Evolutionary conservation across 2,888 invertebrate genomes (phyloP).

Genomic region (Hemicrepidius hirtus): DNA sequence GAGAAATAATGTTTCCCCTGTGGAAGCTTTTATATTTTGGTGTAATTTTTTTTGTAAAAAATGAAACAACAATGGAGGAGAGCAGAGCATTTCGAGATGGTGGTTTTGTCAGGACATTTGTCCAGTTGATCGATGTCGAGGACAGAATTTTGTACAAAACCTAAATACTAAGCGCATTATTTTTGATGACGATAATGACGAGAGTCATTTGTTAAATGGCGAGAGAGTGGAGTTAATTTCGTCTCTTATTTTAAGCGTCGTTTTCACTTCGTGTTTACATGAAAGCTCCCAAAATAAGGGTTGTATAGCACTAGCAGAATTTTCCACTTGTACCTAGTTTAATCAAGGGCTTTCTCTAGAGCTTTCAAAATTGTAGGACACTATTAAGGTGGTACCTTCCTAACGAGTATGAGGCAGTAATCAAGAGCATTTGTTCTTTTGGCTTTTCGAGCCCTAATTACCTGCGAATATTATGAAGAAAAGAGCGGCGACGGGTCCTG

Average conservation of each 20-base stretch:
- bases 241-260: slow-evolving; percentile 28
- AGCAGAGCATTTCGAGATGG: slow-evolving; percentile 2
- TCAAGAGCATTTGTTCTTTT: slow-evolving; percentile 20
- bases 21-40: neutral
- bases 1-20: neutral
- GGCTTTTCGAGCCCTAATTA: slow-evolving; percentile 40
- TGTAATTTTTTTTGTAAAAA: neutral
- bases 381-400: slow-evolving; percentile 6
- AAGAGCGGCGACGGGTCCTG: too few species aligned
- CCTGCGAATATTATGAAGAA: slow-evolving; percentile 31
- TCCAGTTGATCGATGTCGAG: slow-evolving; percentile 29
- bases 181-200: slow-evolving; percentile 44
- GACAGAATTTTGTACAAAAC: slow-evolving; percentile 32
- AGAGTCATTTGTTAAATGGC: slow-evolving; percentile 44
- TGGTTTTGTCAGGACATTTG: slow-evolving; percentile 35
- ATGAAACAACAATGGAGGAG: slow-evolving; percentile 6
- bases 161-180: slow-evolving; percentile 42
- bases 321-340: slow-evolving; percentile 41
- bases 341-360: slow-evolving; percentile 38
- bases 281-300: slow-evolving; percentile 36
- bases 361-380: slow-evolving; percentile 34
- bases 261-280: slow-evolving; percentile 40
- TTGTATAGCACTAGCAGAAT: slow-evolving; percentile 13
- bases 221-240: slow-evolving; percentile 42
- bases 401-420: slow-evolving; percentile 9